phyloP scores from a whole-genome alignment of 2,888 invertebrate species.

The Chorisops tibialis region DNA sequence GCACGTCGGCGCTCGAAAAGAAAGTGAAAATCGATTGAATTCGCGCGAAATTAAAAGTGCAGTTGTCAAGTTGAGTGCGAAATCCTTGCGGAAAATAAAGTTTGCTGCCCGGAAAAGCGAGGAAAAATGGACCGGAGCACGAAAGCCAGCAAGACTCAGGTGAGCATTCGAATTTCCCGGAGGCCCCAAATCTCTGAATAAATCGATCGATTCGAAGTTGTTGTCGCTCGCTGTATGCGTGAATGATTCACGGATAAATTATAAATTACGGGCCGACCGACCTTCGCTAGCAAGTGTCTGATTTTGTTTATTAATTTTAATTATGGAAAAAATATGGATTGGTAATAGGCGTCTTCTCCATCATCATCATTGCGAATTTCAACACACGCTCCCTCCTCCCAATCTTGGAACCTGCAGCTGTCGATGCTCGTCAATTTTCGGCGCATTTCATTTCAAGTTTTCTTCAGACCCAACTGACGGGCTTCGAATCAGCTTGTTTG shows the following conservation, averaged over 20 bases:
- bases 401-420: too few species aligned
- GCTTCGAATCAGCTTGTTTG: too few species aligned
- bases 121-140: slow-evolving; percentile 27
- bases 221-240: slow-evolving; percentile 7
- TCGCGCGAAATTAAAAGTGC: slow-evolving; percentile 3
- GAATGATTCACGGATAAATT: slow-evolving; percentile 17
- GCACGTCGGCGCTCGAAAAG: background rate
- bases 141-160: slow-evolving; percentile 26
- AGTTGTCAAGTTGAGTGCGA: background rate
- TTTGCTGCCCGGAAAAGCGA: background rate
- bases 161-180: slow-evolving; percentile 1
- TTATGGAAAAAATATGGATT: too few species aligned
- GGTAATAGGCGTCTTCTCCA: too few species aligned
- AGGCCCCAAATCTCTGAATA: slow-evolving; percentile 5
- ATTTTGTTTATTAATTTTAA: too few species aligned
- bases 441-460: too few species aligned
- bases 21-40: slow-evolving; percentile 15
- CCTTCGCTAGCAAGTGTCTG: slow-evolving; percentile 8
- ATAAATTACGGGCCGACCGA: background rate
- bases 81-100: too few species aligned
- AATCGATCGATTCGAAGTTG: slow-evolving; percentile 20
- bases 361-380: too few species aligned
- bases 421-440: too few species aligned
- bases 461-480: too few species aligned
- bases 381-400: too few species aligned